Conservation (phyloP, 2,797 vertebrate species). For the Acridotheres tristis region DNA sequence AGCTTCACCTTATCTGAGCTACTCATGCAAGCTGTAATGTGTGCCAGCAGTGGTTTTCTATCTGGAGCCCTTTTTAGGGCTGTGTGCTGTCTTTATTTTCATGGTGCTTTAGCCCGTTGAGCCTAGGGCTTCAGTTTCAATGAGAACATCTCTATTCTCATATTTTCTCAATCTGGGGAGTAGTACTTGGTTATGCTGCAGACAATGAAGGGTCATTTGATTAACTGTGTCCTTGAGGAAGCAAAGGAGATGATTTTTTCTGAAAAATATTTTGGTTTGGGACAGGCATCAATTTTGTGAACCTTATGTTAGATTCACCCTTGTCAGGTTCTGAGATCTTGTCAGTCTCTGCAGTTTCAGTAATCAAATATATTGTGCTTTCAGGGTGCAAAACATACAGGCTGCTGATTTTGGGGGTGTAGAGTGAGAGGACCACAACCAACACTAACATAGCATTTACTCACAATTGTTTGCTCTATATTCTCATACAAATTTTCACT, state of each 20-base stretch:
- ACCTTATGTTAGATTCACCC: not conserved
- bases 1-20: not conserved
- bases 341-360: not conserved
- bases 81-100: not conserved
- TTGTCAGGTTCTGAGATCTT: not conserved
- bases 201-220: not conserved
- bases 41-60: not conserved
- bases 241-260: not conserved
- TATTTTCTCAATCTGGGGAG: not conserved
- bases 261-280: not conserved
- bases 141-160: not conserved
- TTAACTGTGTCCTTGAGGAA: not conserved
- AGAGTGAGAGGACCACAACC: not conserved
- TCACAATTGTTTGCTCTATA: not conserved
- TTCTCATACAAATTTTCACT: not conserved
- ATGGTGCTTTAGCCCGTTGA: not conserved
- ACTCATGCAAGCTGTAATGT: not conserved
- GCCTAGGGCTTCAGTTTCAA: not conserved
- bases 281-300: not conserved
- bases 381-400: not conserved
- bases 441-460: not conserved
- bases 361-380: not conserved
- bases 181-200: not conserved
- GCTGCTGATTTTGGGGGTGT: not conserved
- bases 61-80: not conserved